phyloP scores from a whole-genome alignment of 2,888 invertebrate species.

The Coremacera marginata region DNA sequence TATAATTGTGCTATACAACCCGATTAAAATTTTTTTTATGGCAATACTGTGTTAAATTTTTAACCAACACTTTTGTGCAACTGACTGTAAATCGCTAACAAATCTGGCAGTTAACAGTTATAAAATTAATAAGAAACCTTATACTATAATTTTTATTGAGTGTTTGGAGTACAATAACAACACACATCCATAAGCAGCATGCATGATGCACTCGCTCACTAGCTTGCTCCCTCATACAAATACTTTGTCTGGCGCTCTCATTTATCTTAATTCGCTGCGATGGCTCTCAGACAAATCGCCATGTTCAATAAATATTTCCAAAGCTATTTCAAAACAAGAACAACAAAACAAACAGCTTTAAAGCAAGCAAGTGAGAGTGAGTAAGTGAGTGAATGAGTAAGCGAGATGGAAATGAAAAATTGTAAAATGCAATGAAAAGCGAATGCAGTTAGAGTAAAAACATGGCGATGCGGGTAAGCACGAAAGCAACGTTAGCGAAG shows the following conservation, averaged over 20 bases:
- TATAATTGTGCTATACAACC: too few species aligned
- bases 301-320: constrained; percentile 36
- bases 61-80: too few species aligned
- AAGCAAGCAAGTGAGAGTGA: neutral
- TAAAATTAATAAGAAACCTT: too few species aligned
- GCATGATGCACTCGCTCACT: too few species aligned
- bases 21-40: too few species aligned
- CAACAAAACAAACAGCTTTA: constrained; percentile 6
- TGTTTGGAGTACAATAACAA: neutral
- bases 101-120: too few species aligned
- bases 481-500: neutral
- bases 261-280: constrained; percentile 33
- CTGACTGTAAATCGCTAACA: too few species aligned
- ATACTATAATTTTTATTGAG: too few species aligned
- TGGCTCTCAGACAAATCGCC: constrained; percentile 32
- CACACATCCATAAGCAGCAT: too few species aligned
- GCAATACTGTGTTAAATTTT: too few species aligned
- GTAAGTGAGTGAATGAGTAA: neutral
- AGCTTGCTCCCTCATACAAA: too few species aligned
- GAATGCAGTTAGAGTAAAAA: neutral
- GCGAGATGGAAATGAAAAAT: neutral
- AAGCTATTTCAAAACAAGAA: constrained; percentile 30
- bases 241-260: neutral
- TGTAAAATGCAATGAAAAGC: neutral
- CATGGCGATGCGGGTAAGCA: neutral